Evolutionary conservation across 1,140 invertebrate species (phyloP).

Genomic region (Drosophila sechellia): DNA sequence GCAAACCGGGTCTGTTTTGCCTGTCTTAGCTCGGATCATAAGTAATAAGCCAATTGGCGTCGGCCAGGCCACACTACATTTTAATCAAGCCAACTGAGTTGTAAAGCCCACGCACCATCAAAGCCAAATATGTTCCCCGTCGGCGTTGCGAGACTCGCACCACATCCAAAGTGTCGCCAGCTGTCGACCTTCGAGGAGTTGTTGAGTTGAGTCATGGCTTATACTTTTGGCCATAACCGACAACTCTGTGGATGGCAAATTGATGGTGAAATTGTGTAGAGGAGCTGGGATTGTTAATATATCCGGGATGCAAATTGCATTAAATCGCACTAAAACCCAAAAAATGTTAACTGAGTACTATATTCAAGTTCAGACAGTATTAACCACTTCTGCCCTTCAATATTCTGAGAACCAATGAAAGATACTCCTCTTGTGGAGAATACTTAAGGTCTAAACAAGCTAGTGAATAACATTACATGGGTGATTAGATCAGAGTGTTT

Average conservation of each 20-base stretch:
- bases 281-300: background rate
- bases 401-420: too few relatives aligned
- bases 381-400: too few relatives aligned
- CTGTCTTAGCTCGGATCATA: constrained; percentile 53
- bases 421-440: too few relatives aligned
- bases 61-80: constrained; percentile 56
- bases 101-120: constrained; percentile 71
- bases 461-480: background rate
- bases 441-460: background rate
- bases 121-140: constrained; percentile 70
- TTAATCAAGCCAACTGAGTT: constrained; percentile 67
- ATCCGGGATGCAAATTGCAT: constrained; percentile 17
- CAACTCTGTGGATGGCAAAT: constrained; percentile 22
- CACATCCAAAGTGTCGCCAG: constrained; percentile 67
- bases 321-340: too few relatives aligned
- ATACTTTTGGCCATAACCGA: constrained; percentile 48
- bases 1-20: constrained; percentile 54
- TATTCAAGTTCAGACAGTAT: too few relatives aligned
- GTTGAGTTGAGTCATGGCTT: constrained; percentile 56
- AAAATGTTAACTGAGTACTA: too few relatives aligned
- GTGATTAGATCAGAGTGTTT: background rate
- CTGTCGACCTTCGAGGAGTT: constrained; percentile 67
- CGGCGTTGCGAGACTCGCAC: constrained; percentile 28
- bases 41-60: constrained; percentile 80
- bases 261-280: constrained; percentile 33